Evolutionary conservation across 2,113 vertebrate species (phyloP).

Genomic region (Rhea americana): DNA sequence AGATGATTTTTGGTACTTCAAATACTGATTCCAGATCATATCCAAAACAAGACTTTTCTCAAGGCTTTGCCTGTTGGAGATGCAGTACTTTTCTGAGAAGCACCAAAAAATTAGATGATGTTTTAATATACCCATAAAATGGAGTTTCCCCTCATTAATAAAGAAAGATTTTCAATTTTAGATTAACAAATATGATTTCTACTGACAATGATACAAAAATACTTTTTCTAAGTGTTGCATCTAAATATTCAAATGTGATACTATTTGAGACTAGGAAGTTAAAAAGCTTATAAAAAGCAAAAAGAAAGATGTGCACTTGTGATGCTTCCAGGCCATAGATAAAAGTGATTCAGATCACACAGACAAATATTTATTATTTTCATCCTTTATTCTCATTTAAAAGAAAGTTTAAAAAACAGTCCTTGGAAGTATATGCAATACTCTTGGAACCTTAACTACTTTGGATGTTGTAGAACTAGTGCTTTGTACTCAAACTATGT

Average conservation of each 20-base stretch:
- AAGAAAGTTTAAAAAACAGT: not conserved
- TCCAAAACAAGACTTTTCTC: not conserved
- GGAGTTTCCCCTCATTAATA: not conserved
- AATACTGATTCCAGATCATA: not conserved
- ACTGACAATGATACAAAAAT: not conserved
- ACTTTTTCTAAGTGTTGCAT: not conserved
- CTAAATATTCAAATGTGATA: not conserved
- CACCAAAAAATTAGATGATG: not conserved
- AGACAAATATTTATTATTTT: not conserved
- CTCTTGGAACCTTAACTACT: not conserved
- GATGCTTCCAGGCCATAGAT: not conserved
- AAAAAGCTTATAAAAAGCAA: not conserved
- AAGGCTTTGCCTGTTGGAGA: not conserved
- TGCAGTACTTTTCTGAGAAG: not conserved
- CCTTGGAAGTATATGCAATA: not conserved
- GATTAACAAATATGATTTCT: not conserved
- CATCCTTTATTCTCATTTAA: not conserved
- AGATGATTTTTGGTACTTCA: not conserved
- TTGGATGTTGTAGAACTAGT: not conserved
- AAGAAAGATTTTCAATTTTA: not conserved
- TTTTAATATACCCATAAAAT: not conserved
- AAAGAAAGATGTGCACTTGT: not conserved
- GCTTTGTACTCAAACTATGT: not conserved
- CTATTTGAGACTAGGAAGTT: not conserved
- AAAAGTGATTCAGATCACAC: not conserved